phyloP scores from a whole-genome alignment of 64 coral and sea anemone genomes.

The Cladopsammia gracilis region DNA sequence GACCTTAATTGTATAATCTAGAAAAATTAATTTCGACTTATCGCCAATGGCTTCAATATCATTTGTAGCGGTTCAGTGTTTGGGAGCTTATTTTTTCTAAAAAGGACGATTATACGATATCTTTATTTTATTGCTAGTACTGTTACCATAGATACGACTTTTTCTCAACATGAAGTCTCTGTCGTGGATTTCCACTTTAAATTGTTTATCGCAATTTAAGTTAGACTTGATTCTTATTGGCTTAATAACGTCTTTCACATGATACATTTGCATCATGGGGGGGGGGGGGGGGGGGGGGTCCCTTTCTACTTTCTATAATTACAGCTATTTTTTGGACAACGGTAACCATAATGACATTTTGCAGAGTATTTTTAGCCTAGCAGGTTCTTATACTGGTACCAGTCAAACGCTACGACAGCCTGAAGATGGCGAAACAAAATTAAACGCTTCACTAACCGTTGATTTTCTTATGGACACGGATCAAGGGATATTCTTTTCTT shows the following conservation, averaged over 20 bases:
- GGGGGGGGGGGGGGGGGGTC: no score
- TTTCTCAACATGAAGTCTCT: not conserved
- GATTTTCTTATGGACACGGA: not conserved
- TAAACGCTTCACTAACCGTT: not conserved
- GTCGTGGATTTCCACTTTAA: no score
- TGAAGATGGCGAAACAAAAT: not conserved
- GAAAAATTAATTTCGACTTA: no score
- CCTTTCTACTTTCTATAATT: no score
- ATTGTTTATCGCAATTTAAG: no score
- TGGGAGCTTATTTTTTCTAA: not conserved
- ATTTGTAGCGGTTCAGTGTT: no score
- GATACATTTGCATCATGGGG: not conserved
- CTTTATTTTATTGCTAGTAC: not conserved
- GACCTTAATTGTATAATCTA: no score
- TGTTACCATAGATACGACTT: not conserved
- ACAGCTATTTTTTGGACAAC: not conserved
- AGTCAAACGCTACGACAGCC: not conserved
- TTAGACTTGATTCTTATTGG: no score
- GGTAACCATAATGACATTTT: not conserved
- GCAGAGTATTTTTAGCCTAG: not conserved
- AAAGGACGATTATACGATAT: not conserved
- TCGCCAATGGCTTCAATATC: no score
- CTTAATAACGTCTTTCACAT: not conserved
- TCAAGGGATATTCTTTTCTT: no score
- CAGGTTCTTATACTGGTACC: constrained; percentile 22